These are phyloP conservation scores for Allolobophora icterica DNA, from an alignment of 2,888 invertebrate genomes.

Conservation along the genomic window DNA sequence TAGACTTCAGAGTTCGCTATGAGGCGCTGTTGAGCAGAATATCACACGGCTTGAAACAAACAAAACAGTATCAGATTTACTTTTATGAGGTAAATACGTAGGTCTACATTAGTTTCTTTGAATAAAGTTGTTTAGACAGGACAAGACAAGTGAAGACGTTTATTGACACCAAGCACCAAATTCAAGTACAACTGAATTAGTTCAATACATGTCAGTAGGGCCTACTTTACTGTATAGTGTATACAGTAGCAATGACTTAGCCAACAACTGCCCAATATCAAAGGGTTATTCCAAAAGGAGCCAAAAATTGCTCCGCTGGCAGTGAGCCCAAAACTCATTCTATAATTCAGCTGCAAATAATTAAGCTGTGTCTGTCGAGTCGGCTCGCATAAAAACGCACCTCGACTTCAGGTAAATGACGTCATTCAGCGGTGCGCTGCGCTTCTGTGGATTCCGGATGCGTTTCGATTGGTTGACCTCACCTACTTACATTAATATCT, in stretches of 20 bases:
- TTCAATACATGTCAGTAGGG: too few species aligned
- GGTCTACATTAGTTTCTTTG: neutral
- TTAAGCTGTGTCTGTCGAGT: neutral
- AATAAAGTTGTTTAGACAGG: too few species aligned
- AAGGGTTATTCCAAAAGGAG: too few species aligned
- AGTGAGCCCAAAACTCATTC: too few species aligned
- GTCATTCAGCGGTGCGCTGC: neutral
- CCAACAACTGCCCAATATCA: too few species aligned
- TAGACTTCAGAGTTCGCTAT: neutral
- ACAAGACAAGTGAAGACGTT: too few species aligned
- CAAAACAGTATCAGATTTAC: neutral
- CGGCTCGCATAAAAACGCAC: neutral
- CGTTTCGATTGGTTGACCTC: neutral
- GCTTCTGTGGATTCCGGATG: neutral
- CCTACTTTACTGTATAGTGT: too few species aligned
- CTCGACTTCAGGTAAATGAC: neutral
- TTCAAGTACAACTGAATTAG: too few species aligned
- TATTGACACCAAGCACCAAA: too few species aligned
- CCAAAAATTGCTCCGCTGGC: too few species aligned
- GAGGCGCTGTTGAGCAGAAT: neutral
- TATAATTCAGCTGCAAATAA: neutral
- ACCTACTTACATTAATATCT: neutral
- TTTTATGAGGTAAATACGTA: neutral
- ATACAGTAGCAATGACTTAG: too few species aligned
- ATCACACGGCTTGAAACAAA: slow-evolving; percentile 1